Conservation (phyloP, 2,797 vertebrate genomes). For the Darevskia nairensis region DNA sequence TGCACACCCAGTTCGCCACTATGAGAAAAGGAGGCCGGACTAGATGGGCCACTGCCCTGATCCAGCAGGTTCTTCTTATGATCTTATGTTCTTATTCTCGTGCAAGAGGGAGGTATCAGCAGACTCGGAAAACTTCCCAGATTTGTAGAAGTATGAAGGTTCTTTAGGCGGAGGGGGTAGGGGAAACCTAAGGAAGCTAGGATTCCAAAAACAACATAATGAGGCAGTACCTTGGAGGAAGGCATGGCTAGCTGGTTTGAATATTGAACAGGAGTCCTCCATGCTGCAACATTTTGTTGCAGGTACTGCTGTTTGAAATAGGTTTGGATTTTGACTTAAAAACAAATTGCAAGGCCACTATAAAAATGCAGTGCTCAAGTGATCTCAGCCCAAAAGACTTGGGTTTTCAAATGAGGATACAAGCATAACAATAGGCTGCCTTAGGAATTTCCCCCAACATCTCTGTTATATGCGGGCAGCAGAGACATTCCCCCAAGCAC, state of each 20-base stretch:
- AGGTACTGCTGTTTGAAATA: not conserved
- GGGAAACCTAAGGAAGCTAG: not conserved
- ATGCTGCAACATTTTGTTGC: not conserved
- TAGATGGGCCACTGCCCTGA: too few species aligned
- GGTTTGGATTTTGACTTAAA: too few species aligned
- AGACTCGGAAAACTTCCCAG: not conserved
- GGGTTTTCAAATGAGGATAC: not conserved
- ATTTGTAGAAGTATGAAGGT: not conserved
- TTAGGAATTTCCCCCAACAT: not conserved
- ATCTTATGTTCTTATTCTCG: not conserved
- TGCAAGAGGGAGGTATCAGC: not conserved
- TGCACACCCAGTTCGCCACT: too few species aligned
- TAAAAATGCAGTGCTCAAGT: not conserved
- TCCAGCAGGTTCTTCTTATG: too few species aligned
- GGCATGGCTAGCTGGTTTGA: not conserved
- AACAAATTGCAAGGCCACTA: not conserved
- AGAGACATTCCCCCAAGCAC: constrained; percentile 18
- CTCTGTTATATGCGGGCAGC: not conserved
- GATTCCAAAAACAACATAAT: not conserved
- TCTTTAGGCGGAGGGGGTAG: too few species aligned
- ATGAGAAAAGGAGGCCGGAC: too few species aligned
- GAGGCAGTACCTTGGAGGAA: not conserved
- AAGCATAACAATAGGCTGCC: not conserved
- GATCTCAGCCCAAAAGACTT: not conserved
- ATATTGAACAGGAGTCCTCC: not conserved